These are phyloP conservation scores for Zhengitettix transpicula DNA, from an alignment of 2,888 invertebrate species.

Conservation along the genomic window DNA sequence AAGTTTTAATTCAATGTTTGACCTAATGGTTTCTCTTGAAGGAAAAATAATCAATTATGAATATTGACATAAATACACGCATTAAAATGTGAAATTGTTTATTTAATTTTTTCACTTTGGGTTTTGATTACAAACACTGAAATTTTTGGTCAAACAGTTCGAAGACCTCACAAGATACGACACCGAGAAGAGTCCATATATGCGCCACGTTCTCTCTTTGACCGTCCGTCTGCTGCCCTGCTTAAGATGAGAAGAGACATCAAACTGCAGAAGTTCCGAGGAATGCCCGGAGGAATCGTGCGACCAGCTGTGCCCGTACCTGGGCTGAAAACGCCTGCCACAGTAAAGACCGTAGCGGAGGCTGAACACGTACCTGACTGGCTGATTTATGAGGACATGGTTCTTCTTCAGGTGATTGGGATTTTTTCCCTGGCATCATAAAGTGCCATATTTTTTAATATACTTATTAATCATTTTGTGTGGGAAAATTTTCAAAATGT, in stretches of 20 bases:
- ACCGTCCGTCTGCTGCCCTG: slow-evolving; percentile 55
- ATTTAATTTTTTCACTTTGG: not conserved
- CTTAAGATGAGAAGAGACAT: slow-evolving; percentile 62
- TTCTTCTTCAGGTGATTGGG: slow-evolving; percentile 52
- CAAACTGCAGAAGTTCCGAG: slow-evolving; percentile 49
- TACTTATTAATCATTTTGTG: too few relatives aligned
- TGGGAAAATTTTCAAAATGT: too few relatives aligned
- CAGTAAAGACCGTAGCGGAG: slow-evolving; percentile 27
- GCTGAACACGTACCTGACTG: slow-evolving; percentile 65
- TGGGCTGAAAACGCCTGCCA: slow-evolving; percentile 13
- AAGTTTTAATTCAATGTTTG: too few relatives aligned
- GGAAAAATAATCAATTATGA: not conserved
- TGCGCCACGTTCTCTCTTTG: slow-evolving; percentile 68
- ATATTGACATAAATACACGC: not conserved
- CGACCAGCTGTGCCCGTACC: slow-evolving; percentile 20
- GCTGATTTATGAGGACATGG: slow-evolving; percentile 82
- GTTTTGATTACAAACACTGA: not conserved
- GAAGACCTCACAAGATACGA: slow-evolving; percentile 39
- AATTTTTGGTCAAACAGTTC: slow-evolving; percentile 22
- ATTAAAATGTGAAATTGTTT: not conserved
- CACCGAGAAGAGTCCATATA: slow-evolving; percentile 57
- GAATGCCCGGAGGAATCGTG: slow-evolving; percentile 13
- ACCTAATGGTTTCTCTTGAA: too few relatives aligned
- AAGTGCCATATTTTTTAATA: too few relatives aligned
- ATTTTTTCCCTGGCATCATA: too few relatives aligned